Evolutionary conservation across 2,797 vertebrate species (phyloP), one percentile per base, ranked within the genome.

Genomic region (Kryptopterus vitreolus): DNA sequence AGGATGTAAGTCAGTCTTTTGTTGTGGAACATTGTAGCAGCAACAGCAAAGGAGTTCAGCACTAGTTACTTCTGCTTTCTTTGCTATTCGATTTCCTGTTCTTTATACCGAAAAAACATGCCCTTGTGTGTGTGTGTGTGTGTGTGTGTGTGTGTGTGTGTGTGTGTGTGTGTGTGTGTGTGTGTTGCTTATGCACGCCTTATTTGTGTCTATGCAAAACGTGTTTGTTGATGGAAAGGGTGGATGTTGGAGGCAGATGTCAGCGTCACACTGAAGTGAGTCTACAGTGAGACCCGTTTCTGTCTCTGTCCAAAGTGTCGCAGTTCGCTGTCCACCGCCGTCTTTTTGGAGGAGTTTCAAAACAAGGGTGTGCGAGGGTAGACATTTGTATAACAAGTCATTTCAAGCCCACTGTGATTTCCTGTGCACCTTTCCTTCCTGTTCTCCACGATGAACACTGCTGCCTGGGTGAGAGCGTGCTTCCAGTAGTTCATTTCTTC

Each of bases 1-100:
- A 86, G 88, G 81, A 90, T 89, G 94, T 94, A 92, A 95, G 94
- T 93, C 87, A 82, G 87, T 91, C 91, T 94, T 91, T 92, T 94
- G 92, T 93, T 94, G 92, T 92, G 86, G n/a, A 85, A 89, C 88
- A 87, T 82, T 78, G 86, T 46, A 29, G 46, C 65, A 82, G 83
- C 80, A 83, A 81, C 87, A 87, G 83, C 88, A 85, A 77, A 86
- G 83, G 82, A 81, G 33, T 85, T 87, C 46, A 80, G 78, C 61
- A 86, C 78, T 82, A 82, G 86, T 73, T 81, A 90, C 88, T 89
- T 90, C 66, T 88, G 83, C 85, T 83, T 88, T 62, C 85, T 83
- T 87, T 62, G 80, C 4, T 18, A n/a, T 29, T 68, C 15, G 74
- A 68, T 35, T 81, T 81, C 46, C 18, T 73, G 68, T 66, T 9